These are phyloP conservation scores for Octomys mimax DNA, from an alignment of 2,797 vertebrate genomes.

Conservation along the genomic window DNA sequence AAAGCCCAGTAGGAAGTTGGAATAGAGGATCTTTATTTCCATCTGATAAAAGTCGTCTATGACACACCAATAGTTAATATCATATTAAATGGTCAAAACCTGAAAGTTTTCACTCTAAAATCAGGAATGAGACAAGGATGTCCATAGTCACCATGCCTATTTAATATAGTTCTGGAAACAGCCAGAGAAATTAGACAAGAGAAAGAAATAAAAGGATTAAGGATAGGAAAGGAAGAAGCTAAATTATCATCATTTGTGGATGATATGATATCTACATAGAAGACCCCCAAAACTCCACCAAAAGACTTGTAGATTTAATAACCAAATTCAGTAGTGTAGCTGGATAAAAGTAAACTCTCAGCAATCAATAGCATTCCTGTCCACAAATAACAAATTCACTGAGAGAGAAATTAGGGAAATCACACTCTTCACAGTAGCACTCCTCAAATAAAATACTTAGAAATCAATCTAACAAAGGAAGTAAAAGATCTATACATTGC, in stretches of 20 bases:
- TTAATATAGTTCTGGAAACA: neutral
- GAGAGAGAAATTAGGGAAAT: neutral
- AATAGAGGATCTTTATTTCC: neutral
- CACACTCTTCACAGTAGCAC: neutral
- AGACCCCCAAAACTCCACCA: too few species aligned
- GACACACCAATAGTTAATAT: neutral
- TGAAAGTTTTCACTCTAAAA: neutral
- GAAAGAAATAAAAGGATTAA: neutral
- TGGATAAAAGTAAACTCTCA: too few species aligned
- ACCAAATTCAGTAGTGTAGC: too few species aligned
- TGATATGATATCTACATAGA: too few species aligned
- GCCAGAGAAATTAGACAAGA: neutral
- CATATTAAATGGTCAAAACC: neutral
- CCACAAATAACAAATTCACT: too few species aligned
- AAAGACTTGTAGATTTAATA: too few species aligned
- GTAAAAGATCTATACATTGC: neutral
- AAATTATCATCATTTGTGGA: too few species aligned
- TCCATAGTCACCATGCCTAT: neutral
- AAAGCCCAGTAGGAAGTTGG: neutral
- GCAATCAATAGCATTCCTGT: too few species aligned
- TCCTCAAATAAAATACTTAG: neutral
- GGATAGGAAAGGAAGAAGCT: too few species aligned
- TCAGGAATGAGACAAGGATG: neutral
- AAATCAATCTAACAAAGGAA: neutral
- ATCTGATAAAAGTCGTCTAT: neutral